Conservation (phyloP, 2,113 vertebrate species). For the Eulemur rufifrons region DNA sequence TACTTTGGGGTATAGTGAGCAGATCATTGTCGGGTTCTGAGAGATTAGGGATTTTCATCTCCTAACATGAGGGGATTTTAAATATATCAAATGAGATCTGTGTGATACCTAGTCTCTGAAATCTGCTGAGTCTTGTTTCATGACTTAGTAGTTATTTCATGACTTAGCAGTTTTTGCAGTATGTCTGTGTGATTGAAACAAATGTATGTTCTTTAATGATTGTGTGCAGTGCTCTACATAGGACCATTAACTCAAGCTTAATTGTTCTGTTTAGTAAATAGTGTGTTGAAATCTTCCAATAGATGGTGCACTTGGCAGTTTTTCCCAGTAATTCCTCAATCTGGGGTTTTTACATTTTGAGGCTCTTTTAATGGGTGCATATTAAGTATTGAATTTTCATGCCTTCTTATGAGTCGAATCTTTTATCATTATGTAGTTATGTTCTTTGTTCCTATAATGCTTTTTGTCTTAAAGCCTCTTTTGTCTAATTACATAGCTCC, state of each 20-base stretch:
- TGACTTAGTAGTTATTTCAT: background rate
- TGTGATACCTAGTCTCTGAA: background rate
- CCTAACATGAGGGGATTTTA: background rate
- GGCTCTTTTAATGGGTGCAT: slow-evolving; percentile 2
- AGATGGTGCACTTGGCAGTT: background rate
- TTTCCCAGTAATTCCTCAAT: background rate
- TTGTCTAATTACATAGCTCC: background rate
- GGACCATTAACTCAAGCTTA: background rate
- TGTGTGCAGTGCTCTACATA: background rate
- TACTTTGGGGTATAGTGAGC: background rate
- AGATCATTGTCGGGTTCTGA: background rate
- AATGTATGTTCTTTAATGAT: background rate
- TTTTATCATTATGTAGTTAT: background rate
- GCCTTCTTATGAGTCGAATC: background rate
- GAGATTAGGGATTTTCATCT: slow-evolving; percentile 10
- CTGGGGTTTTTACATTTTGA: background rate
- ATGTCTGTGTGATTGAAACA: background rate
- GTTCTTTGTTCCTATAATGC: background rate
- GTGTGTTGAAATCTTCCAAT: background rate
- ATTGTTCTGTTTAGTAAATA: background rate
- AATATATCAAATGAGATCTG: background rate
- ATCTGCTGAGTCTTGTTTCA: background rate
- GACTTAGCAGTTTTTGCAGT: slow-evolving; percentile 20
- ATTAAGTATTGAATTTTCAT: background rate
- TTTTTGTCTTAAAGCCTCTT: background rate